Conservation (phyloP, 92 coral and sea anemone species). For the Micromussa lordhowensis region DNA sequence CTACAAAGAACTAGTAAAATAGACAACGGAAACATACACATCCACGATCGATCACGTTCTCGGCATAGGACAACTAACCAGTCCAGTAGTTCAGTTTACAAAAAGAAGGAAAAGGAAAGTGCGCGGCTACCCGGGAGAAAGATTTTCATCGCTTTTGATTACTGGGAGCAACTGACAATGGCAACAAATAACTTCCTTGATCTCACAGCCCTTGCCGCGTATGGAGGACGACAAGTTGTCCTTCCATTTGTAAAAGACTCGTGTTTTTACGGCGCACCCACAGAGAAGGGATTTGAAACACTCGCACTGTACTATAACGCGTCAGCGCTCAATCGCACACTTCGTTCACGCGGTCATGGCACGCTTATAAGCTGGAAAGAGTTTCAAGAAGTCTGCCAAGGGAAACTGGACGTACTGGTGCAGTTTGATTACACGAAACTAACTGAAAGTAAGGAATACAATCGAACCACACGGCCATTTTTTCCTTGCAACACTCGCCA, state of each 20-base stretch:
- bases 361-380: not conserved
- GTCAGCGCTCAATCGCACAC: not conserved
- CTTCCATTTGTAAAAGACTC: slow-evolving; percentile 4
- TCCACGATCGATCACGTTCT: too few species aligned
- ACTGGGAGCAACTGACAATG: not conserved
- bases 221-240: too few species aligned
- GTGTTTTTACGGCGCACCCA: not conserved
- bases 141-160: not conserved
- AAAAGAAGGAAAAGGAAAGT: too few species aligned
- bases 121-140: not conserved
- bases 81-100: too few species aligned
- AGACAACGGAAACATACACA: too few species aligned
- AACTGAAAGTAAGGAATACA: too few species aligned
- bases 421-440: not conserved
- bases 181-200: not conserved
- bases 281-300: not conserved
- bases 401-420: not conserved
- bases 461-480: too few species aligned
- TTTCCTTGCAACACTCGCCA: too few species aligned
- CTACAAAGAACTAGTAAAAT: too few species aligned
- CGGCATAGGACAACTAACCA: too few species aligned
- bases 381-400: not conserved
- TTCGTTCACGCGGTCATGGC: not conserved
- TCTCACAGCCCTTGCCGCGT: not conserved
- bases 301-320: slow-evolving; percentile 1